Evolutionary conservation across 2,797 vertebrate species (phyloP).

Genomic region (Falco novaeseelandiae): DNA sequence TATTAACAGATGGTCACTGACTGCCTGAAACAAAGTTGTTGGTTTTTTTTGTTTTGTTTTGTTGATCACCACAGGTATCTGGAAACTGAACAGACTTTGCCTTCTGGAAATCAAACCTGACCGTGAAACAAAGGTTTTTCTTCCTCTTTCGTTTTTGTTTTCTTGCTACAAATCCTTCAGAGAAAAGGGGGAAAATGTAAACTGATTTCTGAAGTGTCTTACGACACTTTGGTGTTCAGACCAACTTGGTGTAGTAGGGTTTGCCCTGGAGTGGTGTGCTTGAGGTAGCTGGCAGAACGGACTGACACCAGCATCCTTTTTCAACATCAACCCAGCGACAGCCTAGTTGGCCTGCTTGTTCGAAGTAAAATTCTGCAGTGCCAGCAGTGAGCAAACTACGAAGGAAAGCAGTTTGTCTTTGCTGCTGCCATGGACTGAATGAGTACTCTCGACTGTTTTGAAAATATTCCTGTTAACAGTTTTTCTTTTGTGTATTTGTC

Average conservation of each 20-base stretch:
- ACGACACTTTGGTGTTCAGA: neutral
- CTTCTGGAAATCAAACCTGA: conserved; percentile 64
- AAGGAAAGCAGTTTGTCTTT: conserved; percentile 9
- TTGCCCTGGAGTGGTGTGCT: neutral
- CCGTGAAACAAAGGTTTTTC: conserved; percentile 30
- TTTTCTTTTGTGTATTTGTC: conserved; percentile 70
- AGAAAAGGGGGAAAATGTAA: neutral
- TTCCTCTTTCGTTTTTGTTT: neutral
- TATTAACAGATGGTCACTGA: conserved; percentile 71
- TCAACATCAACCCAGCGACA: conserved; percentile 3
- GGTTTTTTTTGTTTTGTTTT: neutral
- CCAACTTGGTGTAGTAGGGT: neutral
- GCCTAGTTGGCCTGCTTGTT: conserved; percentile 25
- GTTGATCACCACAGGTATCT: conserved; percentile 70
- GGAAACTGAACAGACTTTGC: conserved; percentile 60
- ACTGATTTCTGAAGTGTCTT: neutral
- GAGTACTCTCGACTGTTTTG: neutral
- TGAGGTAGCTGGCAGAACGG: neutral
- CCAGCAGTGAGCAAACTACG: neutral
- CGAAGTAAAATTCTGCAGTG: conserved; percentile 39
- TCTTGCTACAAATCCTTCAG: neutral
- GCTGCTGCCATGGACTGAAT: neutral
- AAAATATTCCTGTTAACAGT: conserved; percentile 54
- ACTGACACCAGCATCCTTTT: neutral
- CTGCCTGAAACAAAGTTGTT: conserved; percentile 71